Evolutionary conservation across 2,888 invertebrate species (phyloP).

Genomic region (Crematogaster levior): DNA sequence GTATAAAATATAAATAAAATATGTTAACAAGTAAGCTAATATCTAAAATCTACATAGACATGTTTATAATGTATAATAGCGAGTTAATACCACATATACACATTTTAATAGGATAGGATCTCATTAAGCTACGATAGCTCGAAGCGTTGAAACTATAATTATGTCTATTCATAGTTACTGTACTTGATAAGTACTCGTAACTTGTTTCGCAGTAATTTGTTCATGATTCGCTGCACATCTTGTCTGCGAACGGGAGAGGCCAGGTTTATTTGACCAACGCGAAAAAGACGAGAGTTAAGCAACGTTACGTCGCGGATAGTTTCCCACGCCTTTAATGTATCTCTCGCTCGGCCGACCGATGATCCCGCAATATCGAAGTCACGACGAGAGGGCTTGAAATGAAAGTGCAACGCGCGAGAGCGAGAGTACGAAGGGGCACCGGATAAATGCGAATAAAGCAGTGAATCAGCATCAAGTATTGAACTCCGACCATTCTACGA

Average conservation of each 20-base stretch:
- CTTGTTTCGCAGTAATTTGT: not conserved
- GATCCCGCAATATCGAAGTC: slow-evolving; percentile 54
- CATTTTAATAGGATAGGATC: slow-evolving; percentile 3
- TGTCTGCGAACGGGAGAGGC: not conserved
- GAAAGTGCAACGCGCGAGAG: slow-evolving; percentile 40
- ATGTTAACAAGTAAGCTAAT: not conserved
- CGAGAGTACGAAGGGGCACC: slow-evolving; percentile 40
- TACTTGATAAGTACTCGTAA: not conserved
- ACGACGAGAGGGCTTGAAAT: slow-evolving; percentile 46
- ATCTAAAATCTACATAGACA: not conserved
- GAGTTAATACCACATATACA: not conserved
- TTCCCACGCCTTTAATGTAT: slow-evolving; percentile 47
- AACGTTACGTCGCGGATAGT: slow-evolving; percentile 29
- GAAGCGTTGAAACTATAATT: not conserved
- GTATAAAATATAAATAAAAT: not conserved
- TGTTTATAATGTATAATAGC: not conserved
- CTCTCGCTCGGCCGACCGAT: slow-evolving; percentile 35
- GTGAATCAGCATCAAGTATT: slow-evolving; percentile 35
- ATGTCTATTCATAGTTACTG: not conserved
- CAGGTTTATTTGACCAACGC: not conserved
- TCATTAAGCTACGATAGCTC: not conserved
- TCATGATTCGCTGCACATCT: not conserved
- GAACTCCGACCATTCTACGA: slow-evolving; percentile 6
- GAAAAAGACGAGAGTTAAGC: slow-evolving; percentile 38
- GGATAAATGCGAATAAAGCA: slow-evolving; percentile 50